Evolutionary conservation across 2,113 vertebrate genomes (phyloP), one percentile per base, ranked within the genome.

Genomic region (Tyrannus savana): DNA sequence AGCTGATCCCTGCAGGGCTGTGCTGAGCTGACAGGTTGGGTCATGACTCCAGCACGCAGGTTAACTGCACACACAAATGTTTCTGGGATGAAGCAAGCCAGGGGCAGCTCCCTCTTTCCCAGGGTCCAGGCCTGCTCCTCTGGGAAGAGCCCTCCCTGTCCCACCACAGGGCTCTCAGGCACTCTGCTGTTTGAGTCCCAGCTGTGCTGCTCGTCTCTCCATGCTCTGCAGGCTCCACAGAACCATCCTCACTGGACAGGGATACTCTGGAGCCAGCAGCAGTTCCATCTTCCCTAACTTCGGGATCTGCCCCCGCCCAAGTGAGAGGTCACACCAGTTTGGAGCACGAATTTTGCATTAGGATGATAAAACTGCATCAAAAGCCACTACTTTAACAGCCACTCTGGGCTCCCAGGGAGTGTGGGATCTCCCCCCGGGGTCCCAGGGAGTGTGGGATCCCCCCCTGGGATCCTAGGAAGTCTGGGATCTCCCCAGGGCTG

Each of bases 41-140:
- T 94, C 93, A 89, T 5, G 72, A 56, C 93, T 89, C 91, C 87
- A 7, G 91, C 60, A 72, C 76, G 10, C 77, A 39, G 80, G 87
- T 78, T 60, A 81, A 72, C 69, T 42, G 89, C 84, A 59, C 60
- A 12, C 55, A 78, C 60, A 17, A 24, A 22, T 4, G 30, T 33
- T 49, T 27, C 63, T 12, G 55, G 86, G 73, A 68, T 27, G 59
- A 42, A 55, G 31, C 58, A n/a, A 0, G 11, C 17, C 0, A 19
- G 9, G 47, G 87, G 53, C 60, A 17, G 64, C 59, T 37, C 68
- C 44, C 27, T 47, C 46, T 59, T 44, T 12, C 12, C 4, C 14
- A 77, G 76, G 21, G 33, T 53, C 44, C 42, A 50, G 27, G 74
- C 18, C 39, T 55, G 72, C n/a, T 73, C 53, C 53, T 80, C 47